Conservation (phyloP, 2,113 vertebrate species). For the Chaenogobius annularis region DNA sequence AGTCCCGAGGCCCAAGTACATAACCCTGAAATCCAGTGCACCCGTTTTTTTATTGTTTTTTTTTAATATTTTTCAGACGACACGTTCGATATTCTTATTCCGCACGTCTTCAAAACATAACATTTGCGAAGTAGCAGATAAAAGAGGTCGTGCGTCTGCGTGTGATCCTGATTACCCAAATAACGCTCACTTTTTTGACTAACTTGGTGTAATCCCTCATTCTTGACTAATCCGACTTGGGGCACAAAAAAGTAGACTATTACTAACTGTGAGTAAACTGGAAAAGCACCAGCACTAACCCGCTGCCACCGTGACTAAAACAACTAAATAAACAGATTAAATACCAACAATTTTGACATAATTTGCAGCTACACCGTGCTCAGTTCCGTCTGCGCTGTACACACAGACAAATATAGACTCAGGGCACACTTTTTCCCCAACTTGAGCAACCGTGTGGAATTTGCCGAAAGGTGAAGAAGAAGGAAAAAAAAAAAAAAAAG, state of each 20-base stretch:
- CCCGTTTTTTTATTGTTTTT: too few relatives aligned
- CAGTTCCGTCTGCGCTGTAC: neutral
- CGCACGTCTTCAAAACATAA: too few relatives aligned
- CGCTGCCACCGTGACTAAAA: neutral
- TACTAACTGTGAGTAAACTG: neutral
- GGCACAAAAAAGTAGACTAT: neutral
- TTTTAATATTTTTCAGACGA: too few relatives aligned
- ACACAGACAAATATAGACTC: constrained; percentile 11
- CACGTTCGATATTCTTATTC: too few relatives aligned
- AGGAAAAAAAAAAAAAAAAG: too few relatives aligned
- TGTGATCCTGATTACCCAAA: too few relatives aligned
- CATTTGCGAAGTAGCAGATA: too few relatives aligned
- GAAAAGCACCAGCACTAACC: neutral
- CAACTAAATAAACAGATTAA: neutral
- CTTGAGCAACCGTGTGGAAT: constrained; percentile 41
- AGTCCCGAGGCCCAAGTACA: too few relatives aligned
- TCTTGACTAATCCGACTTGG: neutral
- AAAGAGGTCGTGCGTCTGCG: too few relatives aligned
- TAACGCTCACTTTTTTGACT: neutral
- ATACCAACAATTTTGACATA: neutral
- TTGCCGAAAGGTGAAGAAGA: constrained; percentile 41
- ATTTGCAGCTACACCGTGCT: neutral
- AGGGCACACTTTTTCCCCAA: constrained; percentile 29
- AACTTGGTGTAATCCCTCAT: too few relatives aligned
- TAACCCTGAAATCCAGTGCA: too few relatives aligned